Evolutionary conservation across 2,888 invertebrate genomes (phyloP), one percentile per base, ranked within the genome.

Genomic region (Brachyopa scutellaris): DNA sequence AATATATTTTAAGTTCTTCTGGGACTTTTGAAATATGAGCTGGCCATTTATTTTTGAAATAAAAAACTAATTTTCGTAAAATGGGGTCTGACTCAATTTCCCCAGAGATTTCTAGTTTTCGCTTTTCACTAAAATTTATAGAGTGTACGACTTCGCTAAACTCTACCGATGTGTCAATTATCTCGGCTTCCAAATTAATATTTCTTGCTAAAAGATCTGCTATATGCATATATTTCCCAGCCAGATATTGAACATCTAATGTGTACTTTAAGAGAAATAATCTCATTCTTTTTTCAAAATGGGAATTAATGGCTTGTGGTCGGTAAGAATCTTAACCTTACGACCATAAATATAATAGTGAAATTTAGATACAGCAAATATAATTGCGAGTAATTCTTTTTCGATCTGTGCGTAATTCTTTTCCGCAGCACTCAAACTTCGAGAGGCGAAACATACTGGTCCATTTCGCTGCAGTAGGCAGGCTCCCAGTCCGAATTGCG

Each of bases 171-270:
- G 42, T 23, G 4, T 62, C 38, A 21, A 21, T 9, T 33, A n/a
- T n/a, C n/a, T 26, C 1, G 1, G 23, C 26, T 9, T 55, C 6
- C 15, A 57, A 51, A 42, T 36, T 17, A 40, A 61, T 19, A 55
- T 85, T 93, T 93, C 40, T 92, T 91, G 84, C 87, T 88, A 33
- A 91, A 90, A 5, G 94, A 94, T 70, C 77, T 1, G 69, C 69
- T 29, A 70, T 55, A 13, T 62, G 45, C 31, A 76, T 49, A 38
- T 45, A 26, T 59, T 67, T 67, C 1, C 53, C 57, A 7, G 66
- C 47, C 9, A 57, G 4, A 59, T 40, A 66, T 33, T 76, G 29
- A 2, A 67, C 33, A n/a, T 57, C 19, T 17, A 67, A 13, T 4
- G 23, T 19, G 17, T 59, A 67, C 49, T 59, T 76, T n/a, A 76